Conservation (phyloP, 1,140 invertebrate species). For the Zaprionus ornatus region DNA sequence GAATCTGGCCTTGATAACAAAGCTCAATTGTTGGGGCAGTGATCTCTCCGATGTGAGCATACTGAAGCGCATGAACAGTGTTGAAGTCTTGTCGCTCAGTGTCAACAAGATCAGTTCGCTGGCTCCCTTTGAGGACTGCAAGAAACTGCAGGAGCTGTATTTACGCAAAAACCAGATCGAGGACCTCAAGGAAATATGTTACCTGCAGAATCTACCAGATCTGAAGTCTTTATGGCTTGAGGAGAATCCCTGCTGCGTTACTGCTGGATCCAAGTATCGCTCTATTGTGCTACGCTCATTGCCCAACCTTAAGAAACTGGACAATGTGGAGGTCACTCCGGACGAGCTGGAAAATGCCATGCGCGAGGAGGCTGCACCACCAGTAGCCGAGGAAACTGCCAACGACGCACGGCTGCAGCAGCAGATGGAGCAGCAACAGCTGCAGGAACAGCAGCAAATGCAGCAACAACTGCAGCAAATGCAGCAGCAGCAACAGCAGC, state of each 20-base stretch:
- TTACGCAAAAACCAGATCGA: constrained; percentile 95
- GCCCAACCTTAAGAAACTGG: constrained; percentile 95
- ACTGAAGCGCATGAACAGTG: not conserved
- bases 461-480: constrained; percentile 31
- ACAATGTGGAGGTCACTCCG: constrained; percentile 92
- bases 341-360: constrained; percentile 91
- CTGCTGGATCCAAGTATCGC: constrained; percentile 90
- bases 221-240: constrained; percentile 94
- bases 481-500: constrained; percentile 5
- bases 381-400: constrained; percentile 84
- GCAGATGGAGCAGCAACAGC: constrained; percentile 46
- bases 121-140: constrained; percentile 93
- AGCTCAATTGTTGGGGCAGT: not conserved
- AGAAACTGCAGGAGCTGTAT: constrained; percentile 94
- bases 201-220: constrained; percentile 90
- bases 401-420: constrained; percentile 71
- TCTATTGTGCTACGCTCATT: constrained; percentile 92
- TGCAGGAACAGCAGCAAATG: not conserved
- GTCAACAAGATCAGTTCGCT: constrained; percentile 95
- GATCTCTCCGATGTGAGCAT: not conserved
- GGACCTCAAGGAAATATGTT: constrained; percentile 93
- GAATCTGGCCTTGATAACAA: not conserved
- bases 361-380: constrained; percentile 59
- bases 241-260: constrained; percentile 95
- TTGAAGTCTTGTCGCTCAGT: constrained; percentile 84